Evolutionary conservation across 2,113 vertebrate species (phyloP).

Genomic region (Rhinopomastus cyanomelas): DNA sequence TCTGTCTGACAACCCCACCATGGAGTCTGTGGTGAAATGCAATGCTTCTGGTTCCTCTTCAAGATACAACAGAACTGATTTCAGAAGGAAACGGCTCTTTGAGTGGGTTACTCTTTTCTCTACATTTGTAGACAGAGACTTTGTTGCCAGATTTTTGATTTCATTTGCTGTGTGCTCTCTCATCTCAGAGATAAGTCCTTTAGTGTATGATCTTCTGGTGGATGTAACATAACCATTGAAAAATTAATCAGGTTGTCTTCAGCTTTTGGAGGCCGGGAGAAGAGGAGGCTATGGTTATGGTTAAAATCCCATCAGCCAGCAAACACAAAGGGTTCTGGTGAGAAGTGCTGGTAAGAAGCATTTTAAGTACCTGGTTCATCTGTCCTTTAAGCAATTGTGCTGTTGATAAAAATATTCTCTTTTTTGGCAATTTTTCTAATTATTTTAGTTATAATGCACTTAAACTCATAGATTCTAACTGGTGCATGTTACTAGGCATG

Average conservation of each 20-base stretch:
- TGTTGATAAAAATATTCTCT: background rate
- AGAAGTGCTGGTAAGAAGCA: background rate
- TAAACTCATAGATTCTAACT: background rate
- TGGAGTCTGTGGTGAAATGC: background rate
- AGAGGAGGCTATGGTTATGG: background rate
- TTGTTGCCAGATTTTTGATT: background rate
- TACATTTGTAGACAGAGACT: background rate
- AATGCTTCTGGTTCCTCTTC: background rate
- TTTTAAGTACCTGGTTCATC: background rate
- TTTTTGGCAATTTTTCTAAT: background rate
- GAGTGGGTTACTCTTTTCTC: background rate
- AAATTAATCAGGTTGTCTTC: background rate
- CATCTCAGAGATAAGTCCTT: background rate
- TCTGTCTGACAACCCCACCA: background rate
- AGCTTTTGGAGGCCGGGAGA: background rate
- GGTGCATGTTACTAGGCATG: background rate
- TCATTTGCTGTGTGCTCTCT: background rate
- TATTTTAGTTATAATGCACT: background rate
- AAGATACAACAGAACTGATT: background rate
- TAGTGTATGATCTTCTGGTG: no score
- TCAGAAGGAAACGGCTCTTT: background rate
- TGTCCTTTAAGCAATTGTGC: background rate
- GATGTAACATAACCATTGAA: background rate
- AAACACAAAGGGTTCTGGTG: background rate
- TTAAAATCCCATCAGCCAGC: background rate